phyloP scores from a whole-genome alignment of 2,888 invertebrate species.

The Tipula confusa region DNA sequence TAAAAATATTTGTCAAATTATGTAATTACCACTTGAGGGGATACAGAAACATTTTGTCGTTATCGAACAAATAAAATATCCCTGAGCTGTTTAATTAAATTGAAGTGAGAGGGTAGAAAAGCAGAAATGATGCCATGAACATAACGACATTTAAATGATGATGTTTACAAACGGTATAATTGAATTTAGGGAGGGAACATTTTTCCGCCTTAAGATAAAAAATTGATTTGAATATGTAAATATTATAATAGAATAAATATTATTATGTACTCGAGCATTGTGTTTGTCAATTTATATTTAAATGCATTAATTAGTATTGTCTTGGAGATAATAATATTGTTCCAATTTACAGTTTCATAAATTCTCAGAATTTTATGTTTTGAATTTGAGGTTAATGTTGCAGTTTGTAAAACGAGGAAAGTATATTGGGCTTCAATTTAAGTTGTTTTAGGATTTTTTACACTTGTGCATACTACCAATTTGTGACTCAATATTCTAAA shows the following conservation, averaged over 20 bases:
- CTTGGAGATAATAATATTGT: background rate
- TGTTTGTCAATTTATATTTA: background rate
- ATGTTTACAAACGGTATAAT: background rate
- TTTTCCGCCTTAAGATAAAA: background rate
- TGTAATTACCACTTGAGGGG: background rate
- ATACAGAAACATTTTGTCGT: background rate
- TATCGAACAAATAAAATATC: background rate
- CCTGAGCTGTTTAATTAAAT: background rate
- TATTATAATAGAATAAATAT: background rate
- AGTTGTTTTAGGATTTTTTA: too few species aligned
- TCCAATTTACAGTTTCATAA: too few species aligned
- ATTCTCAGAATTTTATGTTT: too few species aligned
- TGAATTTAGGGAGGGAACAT: background rate
- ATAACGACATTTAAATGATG: background rate
- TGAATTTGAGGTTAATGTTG: too few species aligned
- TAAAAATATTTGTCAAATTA: background rate
- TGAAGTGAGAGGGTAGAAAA: background rate
- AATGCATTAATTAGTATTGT: background rate
- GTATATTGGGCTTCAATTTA: too few species aligned
- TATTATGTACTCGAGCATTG: background rate
- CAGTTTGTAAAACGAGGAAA: too few species aligned
- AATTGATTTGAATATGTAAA: background rate
- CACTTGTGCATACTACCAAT: too few species aligned
- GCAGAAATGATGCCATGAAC: background rate
- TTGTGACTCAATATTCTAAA: too few species aligned